Evolutionary conservation across 1,140 invertebrate species (phyloP).

Genomic region (Neodiprion pinetum): DNA sequence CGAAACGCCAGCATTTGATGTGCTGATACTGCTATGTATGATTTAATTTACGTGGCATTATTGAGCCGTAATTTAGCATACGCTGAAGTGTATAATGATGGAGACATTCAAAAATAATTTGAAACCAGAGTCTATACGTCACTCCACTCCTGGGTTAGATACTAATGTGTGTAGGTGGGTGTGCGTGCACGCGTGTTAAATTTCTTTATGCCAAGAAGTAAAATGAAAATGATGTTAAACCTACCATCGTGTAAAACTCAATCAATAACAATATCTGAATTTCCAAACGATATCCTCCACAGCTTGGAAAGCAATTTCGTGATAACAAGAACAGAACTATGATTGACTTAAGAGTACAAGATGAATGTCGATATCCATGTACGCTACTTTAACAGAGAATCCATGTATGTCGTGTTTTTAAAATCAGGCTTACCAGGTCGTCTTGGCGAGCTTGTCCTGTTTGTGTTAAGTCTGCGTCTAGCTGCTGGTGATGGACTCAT

Average conservation of each 20-base stretch:
- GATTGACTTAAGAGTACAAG: background rate
- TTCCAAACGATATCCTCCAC: slow-evolving; percentile 7
- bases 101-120: no score
- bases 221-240: background rate
- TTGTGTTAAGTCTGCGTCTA: slow-evolving; percentile 53
- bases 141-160: no score
- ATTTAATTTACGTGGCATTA: no score
- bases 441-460: slow-evolving; percentile 65
- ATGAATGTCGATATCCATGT: background rate
- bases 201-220: background rate
- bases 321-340: background rate
- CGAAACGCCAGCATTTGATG: no score
- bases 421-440: slow-evolving; percentile 66
- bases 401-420: slow-evolving; percentile 58
- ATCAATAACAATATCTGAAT: background rate
- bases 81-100: no score
- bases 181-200: background rate
- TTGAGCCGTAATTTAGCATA: no score
- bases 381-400: slow-evolving; percentile 42
- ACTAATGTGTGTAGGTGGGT: background rate
- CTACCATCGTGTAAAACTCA: slow-evolving; percentile 1
- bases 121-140: no score
- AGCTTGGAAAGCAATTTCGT: background rate
- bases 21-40: no score
- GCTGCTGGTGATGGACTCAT: slow-evolving; percentile 56